Base-by-base conservation (phyloP, 1,140 invertebrate genomes). In the Scaptomyza montana region DNA sequence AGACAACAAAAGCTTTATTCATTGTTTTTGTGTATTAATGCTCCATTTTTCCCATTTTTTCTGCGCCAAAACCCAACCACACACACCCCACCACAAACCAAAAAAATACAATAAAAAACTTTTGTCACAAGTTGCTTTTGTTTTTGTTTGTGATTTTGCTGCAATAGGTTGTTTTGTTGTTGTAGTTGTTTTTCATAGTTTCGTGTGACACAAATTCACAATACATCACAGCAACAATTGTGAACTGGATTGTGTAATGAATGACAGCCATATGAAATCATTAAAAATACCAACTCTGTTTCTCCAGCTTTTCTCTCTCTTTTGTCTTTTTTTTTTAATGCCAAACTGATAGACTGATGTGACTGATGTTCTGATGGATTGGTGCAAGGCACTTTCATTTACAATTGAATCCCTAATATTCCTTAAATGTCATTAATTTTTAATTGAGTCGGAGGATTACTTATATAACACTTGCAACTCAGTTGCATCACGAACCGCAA, bases 231-330 rank as follows among this genome's bases (percentile, higher is more conserved):
- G 13, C 43, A 59, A 19, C 25, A 59, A 47, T 59, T 59, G 56
- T 47, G 56, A 59, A 59, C 56, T 46, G 43, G 46, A 59, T 59
- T 59, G 43, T 59, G 43, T 47, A 59, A 33, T 33, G 25, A 59
- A 47, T 47, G 43, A 59, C 56, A 47, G 56, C 43, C 56, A 59
- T 10, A 59, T 30, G 43, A 46, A 59, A 33, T 46, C 56, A 59
- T 59, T 47, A 33, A 45, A 47, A 47, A 30, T 28, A 33, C 13
- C n/a, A 56, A 56, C 7, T 13, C 21, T 47, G 9, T 49, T 3
- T 43, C 39, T 43, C 12, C 7, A 12, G 4, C 36, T 43, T 4
- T 41, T 2, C 0, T n/a, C n/a, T n/a, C n/a, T n/a, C 12, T 43
- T 4, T 8, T 10, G 3, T 39, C 36, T 39, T 2, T 39, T 4